phyloP scores from a whole-genome alignment of 2,797 vertebrate genomes.

The Gymnopithys bicolor region DNA sequence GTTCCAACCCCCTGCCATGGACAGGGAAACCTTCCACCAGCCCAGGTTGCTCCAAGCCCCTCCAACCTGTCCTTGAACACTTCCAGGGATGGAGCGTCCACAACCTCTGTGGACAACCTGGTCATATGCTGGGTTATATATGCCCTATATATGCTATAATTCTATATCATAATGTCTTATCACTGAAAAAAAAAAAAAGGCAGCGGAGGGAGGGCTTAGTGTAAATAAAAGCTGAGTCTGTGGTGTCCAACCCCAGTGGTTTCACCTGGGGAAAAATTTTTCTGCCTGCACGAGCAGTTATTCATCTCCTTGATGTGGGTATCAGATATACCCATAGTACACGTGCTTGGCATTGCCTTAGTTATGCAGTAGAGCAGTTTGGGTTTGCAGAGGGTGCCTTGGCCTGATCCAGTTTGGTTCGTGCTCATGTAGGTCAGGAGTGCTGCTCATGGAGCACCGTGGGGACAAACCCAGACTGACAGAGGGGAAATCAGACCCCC shows the following conservation, averaged over 20 bases:
- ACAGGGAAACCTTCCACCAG: background rate
- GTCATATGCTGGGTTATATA: background rate
- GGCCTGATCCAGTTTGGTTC: background rate
- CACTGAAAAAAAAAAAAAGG: background rate
- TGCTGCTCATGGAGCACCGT: background rate
- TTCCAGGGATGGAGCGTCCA: background rate
- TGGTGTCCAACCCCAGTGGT: background rate
- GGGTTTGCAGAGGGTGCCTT: background rate
- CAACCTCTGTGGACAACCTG: background rate
- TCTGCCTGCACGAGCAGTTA: background rate
- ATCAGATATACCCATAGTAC: rapidly evolving
- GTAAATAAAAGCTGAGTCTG: background rate
- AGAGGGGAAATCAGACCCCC: background rate
- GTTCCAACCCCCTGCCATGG: background rate
- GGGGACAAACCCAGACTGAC: background rate
- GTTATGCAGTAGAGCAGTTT: background rate
- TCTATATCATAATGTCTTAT: background rate
- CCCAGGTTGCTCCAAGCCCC: background rate
- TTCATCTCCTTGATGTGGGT: rapidly evolving
- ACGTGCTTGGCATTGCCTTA: background rate
- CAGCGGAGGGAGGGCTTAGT: background rate
- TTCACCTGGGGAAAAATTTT: background rate
- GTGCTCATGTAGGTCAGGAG: background rate
- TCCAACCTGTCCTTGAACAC: background rate
- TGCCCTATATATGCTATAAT: background rate